These are phyloP conservation scores for Prochilodus magdalenae DNA, from an alignment of 2,113 vertebrate species.

Conservation along the genomic window DNA sequence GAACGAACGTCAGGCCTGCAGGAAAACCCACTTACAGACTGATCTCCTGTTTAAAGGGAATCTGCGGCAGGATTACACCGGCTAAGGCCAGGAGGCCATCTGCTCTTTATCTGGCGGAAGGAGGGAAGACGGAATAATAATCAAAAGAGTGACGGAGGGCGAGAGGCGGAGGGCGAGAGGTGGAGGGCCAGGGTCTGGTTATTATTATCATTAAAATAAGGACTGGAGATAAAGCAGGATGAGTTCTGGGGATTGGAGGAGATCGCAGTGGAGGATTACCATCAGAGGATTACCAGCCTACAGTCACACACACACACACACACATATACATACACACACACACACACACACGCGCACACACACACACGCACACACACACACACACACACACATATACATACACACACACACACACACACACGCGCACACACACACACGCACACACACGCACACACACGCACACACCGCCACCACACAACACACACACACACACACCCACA, in stretches of 20 bases:
- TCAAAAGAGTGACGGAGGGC: background rate
- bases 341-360: background rate
- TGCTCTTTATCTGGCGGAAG: slow-evolving; percentile 1
- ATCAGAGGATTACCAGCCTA: background rate
- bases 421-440: no score
- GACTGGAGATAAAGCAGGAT: slow-evolving; percentile 8
- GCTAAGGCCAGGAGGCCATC: background rate
- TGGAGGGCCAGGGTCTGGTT: background rate
- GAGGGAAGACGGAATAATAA: background rate
- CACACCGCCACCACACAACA: no score
- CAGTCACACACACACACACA: background rate
- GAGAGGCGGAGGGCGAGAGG: no score
- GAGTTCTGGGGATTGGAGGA: slow-evolving; percentile 4
- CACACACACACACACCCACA: no score
- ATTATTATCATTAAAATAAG: slow-evolving; percentile 21
- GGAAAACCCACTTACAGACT: background rate
- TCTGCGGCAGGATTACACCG: background rate
- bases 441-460: no score
- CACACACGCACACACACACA: no score
- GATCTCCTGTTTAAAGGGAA: background rate
- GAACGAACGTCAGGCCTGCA: slow-evolving; percentile 49
- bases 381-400: no score
- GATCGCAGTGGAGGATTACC: background rate
- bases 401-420: no score
- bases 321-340: background rate